phyloP scores from a whole-genome alignment of 2,113 vertebrate species.

The Tachycineta bicolor region DNA sequence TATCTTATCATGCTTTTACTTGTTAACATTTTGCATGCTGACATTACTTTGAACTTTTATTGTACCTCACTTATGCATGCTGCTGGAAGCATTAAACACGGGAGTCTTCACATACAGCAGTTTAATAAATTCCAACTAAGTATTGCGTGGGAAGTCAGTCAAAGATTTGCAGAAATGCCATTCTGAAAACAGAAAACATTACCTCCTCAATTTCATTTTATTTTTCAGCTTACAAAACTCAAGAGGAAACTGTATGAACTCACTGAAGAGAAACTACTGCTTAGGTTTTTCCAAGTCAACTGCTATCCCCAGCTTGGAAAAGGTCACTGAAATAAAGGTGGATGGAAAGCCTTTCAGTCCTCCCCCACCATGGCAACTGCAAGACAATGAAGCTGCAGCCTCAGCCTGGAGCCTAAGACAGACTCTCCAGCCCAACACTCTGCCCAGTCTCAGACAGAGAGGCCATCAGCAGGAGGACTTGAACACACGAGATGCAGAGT shows the following conservation, averaged over 20 bases:
- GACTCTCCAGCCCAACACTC: background rate
- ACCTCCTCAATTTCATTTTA: background rate
- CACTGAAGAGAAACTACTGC: background rate
- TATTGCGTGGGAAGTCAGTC: background rate
- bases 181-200: constrained; percentile 34
- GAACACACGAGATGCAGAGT: background rate
- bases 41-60: constrained; percentile 26
- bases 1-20: background rate
- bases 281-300: background rate
- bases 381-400: background rate
- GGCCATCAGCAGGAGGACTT: background rate
- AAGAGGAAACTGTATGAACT: background rate
- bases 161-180: constrained; percentile 22
- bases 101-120: background rate
- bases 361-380: background rate
- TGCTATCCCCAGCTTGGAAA: background rate
- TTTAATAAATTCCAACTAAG: constrained; percentile 46
- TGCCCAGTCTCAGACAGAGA: background rate
- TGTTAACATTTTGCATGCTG: constrained; percentile 2
- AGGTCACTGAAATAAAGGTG: constrained; percentile 17
- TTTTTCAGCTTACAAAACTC: constrained; percentile 9
- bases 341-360: constrained; percentile 10
- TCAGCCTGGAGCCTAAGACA: background rate
- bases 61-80: constrained; percentile 11
- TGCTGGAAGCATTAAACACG: constrained; percentile 28